A percentile compares a stretch with the other conserved stretches of the same genome.
phyloP scores from a whole-genome alignment of 1,140 invertebrate genomes.

The Trypoxylus dichotomus region DNA sequence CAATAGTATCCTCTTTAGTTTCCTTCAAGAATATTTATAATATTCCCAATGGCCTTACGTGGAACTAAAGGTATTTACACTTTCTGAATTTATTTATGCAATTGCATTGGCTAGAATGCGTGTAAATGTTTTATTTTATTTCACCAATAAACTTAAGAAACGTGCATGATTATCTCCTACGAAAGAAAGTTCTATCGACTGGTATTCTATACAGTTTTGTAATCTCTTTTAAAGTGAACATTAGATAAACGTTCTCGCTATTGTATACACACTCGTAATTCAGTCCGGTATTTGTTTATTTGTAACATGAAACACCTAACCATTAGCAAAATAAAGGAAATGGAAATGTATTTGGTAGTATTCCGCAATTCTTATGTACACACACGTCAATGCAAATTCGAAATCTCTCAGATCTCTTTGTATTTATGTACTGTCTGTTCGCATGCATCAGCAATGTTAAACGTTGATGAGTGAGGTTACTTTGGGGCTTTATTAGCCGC shows the following conservation, averaged over 20 bases:
- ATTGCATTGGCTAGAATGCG: not conserved
- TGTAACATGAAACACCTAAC: not conserved
- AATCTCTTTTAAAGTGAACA: not conserved
- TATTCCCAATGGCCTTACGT: not conserved
- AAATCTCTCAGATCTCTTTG: conserved; percentile 22
- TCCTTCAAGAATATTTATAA: not conserved
- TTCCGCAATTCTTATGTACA: conserved; percentile 12
- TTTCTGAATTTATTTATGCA: not conserved
- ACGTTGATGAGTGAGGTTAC: not conserved
- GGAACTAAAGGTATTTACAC: not conserved
- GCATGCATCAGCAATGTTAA: conserved; percentile 10
- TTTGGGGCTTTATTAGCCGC: conserved; percentile 13
- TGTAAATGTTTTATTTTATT: not conserved
- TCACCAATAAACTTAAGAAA: not conserved
- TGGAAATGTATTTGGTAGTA: not conserved
- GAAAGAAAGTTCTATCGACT: not conserved
- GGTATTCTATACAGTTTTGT: not conserved
- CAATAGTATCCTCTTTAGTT: not conserved
- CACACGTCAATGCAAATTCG: conserved; percentile 23
- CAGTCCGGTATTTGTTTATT: conserved; percentile 19
- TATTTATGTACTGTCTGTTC: conserved; percentile 2
- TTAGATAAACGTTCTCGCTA: not conserved
- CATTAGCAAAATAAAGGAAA: conserved; percentile 19
- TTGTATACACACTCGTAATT: not conserved
- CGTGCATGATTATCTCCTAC: not conserved